Conservation (phyloP, 2,888 invertebrate species). For the Panorpa germanica region DNA sequence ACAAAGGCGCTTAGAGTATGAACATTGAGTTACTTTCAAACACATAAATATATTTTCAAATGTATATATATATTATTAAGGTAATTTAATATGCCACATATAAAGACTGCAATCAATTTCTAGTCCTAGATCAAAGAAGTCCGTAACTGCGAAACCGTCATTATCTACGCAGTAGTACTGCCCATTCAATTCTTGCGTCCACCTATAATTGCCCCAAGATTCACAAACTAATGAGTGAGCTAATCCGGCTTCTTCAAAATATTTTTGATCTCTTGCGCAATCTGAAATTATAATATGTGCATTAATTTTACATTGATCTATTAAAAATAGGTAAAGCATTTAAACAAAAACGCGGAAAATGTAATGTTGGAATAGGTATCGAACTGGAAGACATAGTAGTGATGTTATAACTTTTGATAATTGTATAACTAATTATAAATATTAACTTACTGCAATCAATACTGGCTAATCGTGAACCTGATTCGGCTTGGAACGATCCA, state of each 20-base stretch:
- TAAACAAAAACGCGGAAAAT: conserved; percentile 2
- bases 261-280: conserved; percentile 37
- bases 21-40: too few relatives aligned
- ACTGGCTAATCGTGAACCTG: conserved; percentile 20
- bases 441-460: conserved; percentile 40
- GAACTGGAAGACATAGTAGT: conserved; percentile 10
- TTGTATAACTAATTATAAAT: conserved; percentile 2
- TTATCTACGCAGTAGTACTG: conserved; percentile 36
- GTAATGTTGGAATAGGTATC: not conserved
- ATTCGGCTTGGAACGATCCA: conserved; percentile 28
- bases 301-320: not conserved
- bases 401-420: conserved; percentile 8
- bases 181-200: conserved; percentile 29
- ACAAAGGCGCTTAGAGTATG: too few relatives aligned
- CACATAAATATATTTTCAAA: too few relatives aligned
- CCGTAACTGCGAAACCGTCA: conserved; percentile 33
- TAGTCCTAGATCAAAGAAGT: too few relatives aligned
- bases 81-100: too few relatives aligned
- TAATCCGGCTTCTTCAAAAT: conserved; percentile 29
- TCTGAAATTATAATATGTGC: conserved; percentile 23
- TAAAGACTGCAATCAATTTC: too few relatives aligned
- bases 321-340: not conserved
- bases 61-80: too few relatives aligned
- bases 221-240: conserved; percentile 28
- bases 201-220: conserved; percentile 36